Conservation (phyloP, 2,797 vertebrate genomes). For the Hydrophis major region DNA sequence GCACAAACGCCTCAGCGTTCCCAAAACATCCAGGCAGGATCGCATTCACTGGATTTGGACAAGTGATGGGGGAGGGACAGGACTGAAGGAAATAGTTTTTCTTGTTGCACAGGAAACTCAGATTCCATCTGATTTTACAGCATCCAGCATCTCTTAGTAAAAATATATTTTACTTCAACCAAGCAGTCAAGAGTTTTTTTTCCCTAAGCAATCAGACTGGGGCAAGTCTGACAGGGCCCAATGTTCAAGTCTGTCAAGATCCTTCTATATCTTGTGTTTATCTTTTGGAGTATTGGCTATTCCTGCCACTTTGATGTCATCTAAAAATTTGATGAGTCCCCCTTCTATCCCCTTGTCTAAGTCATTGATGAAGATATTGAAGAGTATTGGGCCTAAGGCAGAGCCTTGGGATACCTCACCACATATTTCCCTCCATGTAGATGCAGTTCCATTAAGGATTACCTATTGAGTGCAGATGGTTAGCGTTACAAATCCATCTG, state of each 20-base stretch:
- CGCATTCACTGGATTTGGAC: neutral
- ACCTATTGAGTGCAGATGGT: neutral
- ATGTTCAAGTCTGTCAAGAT: neutral
- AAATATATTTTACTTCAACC: neutral
- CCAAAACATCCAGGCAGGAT: neutral
- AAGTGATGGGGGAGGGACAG: neutral
- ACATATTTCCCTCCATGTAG: neutral
- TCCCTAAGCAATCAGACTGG: neutral
- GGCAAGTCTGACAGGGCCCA: neutral
- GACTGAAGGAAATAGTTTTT: neutral
- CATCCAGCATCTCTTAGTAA: neutral
- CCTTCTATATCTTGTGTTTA: neutral
- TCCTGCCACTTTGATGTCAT: neutral
- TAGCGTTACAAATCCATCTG: neutral
- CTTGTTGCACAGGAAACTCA: neutral
- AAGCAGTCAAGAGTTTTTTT: neutral
- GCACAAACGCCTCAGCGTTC: neutral
- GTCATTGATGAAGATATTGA: neutral
- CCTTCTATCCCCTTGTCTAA: neutral
- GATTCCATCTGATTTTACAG: neutral
- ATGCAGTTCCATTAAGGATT: neutral
- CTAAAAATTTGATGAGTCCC: neutral
- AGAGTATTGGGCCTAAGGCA: neutral
- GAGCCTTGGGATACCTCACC: neutral
- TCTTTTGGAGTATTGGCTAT: neutral